phyloP scores from a whole-genome alignment of 2,113 vertebrate species.

The Aegithalos caudatus region DNA sequence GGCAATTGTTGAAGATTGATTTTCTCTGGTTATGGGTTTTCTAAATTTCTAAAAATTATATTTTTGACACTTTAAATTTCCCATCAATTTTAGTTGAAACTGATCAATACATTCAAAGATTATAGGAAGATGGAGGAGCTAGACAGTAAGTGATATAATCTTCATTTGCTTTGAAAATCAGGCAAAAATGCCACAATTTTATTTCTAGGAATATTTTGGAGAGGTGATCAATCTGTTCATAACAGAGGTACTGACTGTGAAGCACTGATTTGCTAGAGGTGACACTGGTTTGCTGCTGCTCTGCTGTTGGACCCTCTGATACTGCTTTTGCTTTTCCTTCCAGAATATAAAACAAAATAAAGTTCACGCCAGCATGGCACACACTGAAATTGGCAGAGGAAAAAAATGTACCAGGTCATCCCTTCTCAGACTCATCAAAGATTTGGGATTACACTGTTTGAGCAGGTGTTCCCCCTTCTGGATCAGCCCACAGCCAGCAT shows the following conservation, averaged over 20 bases:
- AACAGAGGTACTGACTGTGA: neutral
- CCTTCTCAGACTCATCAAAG: neutral
- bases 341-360: neutral
- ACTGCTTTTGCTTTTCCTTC: neutral
- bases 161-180: neutral
- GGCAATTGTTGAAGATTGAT: neutral
- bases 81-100: neutral
- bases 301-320: neutral
- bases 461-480: neutral
- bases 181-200: neutral
- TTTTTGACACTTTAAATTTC: neutral
- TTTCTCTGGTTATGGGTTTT: neutral
- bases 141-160: neutral
- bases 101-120: neutral
- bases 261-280: neutral
- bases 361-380: neutral
- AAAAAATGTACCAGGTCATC: neutral
- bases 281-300: neutral
- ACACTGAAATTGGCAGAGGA: neutral
- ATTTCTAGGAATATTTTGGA: neutral
- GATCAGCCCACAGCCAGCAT: neutral
- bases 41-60: neutral
- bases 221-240: neutral
- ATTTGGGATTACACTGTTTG: neutral
- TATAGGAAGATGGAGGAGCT: neutral